Percentiles rank a stretch among this genome's conserved stretches.
These are phyloP conservation scores for Brienomyrus brachyistius DNA, from an alignment of 2,113 vertebrate species.

Conservation along the genomic window DNA sequence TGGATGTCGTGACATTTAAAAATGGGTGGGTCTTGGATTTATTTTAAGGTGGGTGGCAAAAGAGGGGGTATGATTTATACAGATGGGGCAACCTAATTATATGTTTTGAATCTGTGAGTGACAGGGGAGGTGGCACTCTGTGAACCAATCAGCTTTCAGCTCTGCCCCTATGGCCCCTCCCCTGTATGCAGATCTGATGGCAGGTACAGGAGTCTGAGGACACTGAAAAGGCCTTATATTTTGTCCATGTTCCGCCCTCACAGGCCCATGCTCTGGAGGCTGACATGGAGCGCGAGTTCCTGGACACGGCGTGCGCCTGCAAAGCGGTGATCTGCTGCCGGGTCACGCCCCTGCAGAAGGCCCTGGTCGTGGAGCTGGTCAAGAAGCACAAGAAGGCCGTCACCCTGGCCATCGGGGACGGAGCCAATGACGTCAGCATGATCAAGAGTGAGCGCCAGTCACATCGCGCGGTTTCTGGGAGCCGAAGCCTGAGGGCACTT, in stretches of 20 bases:
- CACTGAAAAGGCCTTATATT: background rate
- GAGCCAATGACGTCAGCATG: conserved; percentile 93
- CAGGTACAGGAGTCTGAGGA: background rate
- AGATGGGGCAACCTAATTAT: background rate
- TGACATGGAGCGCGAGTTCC: conserved; percentile 88
- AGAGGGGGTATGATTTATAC: background rate
- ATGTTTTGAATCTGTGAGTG: background rate
- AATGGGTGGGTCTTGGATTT: background rate
- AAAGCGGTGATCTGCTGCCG: conserved; percentile 90
- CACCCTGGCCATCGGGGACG: conserved; percentile 85
- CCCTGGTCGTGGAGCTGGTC: conserved; percentile 89
- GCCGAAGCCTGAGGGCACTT: background rate
- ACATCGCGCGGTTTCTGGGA: background rate
- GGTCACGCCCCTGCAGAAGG: conserved; percentile 88
- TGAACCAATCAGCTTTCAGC: background rate
- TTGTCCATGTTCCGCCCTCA: background rate
- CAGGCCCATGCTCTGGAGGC: conserved; percentile 87
- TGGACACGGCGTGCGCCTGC: conserved; percentile 81
- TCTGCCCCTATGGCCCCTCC: background rate
- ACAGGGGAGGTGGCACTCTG: background rate
- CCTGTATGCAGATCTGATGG: background rate
- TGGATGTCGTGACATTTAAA: background rate
- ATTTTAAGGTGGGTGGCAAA: background rate
- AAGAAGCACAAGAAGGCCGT: conserved; percentile 89
- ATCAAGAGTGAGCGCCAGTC: conserved; percentile 78